Evolutionary conservation across 2,113 vertebrate genomes (phyloP), one percentile per base, ranked within the genome.

Genomic region (Labeo catla): DNA sequence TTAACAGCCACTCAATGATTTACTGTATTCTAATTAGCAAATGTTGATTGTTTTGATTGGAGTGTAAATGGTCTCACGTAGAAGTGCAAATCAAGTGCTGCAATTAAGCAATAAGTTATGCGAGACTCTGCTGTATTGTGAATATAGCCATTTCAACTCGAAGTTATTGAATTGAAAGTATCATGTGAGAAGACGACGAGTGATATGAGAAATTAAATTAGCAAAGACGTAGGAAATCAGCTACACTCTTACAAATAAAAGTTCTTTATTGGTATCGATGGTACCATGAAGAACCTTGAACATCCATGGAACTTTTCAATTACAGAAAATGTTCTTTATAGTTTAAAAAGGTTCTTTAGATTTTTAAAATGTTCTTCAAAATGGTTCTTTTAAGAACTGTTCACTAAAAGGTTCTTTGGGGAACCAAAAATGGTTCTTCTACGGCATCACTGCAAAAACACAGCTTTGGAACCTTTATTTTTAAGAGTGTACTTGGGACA

Each of bases 1-100:
- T 85, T 52, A 85, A 85, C 66, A 80, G 68, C 85, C 80, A 52
- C 54, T 74, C 80, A 68, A 13, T 52, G 45, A 82, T 34, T 23
- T 61, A 68, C 49, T 76, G 74, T 54, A 54, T 81, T 68, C 59
- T 66, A 34, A 81, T 81, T n/a, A 70, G 47, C 63, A 70, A 82
- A 70, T 82, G 63, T 70, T 81, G 61, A 82, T 82, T 36, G 61
- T 65, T 82, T 66, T 82, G 63, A 68, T 52, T 82, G 21, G 63
- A 68, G 80, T 34, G 19, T 61, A 61, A 79, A 79, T 61, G 77
- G 49, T 15, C 2, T 79, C 15, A 10, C 36, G 5, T 34, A 36
- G 45, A 68, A 50, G 80, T 50, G 61, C 43, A 82, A 50, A 82
- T 50, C 6, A 68, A 68, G 63, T 11, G 9, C 63, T 82, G 28